These are phyloP conservation scores for Carapus acus DNA, from an alignment of 2,797 vertebrate genomes.

Conservation along the genomic window DNA sequence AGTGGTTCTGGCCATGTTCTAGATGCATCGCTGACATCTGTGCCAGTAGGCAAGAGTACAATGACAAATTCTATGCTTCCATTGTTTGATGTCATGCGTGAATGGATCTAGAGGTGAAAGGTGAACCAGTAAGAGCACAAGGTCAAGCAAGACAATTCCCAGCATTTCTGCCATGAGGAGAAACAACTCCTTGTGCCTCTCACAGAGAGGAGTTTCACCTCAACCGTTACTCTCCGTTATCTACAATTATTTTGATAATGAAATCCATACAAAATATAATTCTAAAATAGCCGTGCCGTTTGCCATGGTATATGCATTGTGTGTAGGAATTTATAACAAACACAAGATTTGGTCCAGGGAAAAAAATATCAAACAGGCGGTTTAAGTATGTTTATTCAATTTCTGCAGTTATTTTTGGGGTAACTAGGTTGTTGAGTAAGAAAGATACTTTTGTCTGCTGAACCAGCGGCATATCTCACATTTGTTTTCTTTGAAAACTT, in stretches of 20 bases:
- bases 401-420: neutral
- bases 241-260: neutral
- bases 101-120: constrained; percentile 50
- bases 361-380: neutral
- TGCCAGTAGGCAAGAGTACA: constrained; percentile 5
- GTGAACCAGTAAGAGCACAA: constrained; percentile 39
- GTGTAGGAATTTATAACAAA: too few relatives aligned
- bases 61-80: constrained; percentile 23
- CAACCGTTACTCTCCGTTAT: neutral
- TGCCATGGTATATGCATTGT: too few relatives aligned
- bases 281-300: too few relatives aligned
- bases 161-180: constrained; percentile 28
- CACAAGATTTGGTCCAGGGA: neutral
- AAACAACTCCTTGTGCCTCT: constrained; percentile 20
- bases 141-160: constrained; percentile 50
- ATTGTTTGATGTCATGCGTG: constrained; percentile 59
- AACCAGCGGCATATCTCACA: too few relatives aligned
- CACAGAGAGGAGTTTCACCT: constrained; percentile 19
- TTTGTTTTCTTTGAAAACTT: too few relatives aligned
- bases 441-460: too few relatives aligned
- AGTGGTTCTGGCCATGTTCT: neutral
- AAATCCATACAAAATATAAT: too few relatives aligned
- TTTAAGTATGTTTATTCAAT: neutral
- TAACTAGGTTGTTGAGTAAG: neutral
- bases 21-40: neutral